A percentile compares a stretch with the other conserved stretches of the same genome.
phyloP scores from a whole-genome alignment of 2,797 vertebrate genomes.

The Platalea minor region DNA sequence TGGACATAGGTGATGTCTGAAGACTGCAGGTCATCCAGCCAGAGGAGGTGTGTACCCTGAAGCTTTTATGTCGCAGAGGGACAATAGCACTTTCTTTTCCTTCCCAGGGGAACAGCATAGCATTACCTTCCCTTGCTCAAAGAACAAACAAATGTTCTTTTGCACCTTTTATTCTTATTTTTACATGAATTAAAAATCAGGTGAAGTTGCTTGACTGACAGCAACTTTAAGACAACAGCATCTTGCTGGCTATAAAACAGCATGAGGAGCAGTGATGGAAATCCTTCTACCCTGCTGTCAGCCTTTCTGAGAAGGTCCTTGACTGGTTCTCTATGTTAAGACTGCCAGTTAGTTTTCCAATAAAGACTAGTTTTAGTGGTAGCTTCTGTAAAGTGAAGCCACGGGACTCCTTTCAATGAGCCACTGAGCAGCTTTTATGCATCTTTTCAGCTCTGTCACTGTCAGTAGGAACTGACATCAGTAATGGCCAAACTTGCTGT shows the following conservation, averaged over 20 bases:
- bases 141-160: neutral
- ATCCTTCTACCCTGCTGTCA: neutral
- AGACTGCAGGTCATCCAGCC: neutral
- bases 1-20: neutral
- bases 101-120: neutral
- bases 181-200: neutral
- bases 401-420: neutral
- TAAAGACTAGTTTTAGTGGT: neutral
- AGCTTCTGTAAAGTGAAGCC: neutral
- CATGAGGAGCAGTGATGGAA: neutral
- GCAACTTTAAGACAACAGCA: neutral
- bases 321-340: neutral
- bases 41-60: neutral
- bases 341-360: neutral
- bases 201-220: neutral
- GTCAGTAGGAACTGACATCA: neutral
- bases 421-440: neutral
- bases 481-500: neutral
- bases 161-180: neutral
- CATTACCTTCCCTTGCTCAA: neutral
- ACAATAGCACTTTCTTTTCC: neutral
- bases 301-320: neutral
- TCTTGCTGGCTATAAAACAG: neutral
- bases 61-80: neutral
- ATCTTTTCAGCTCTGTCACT: neutral